Evolutionary conservation across 2,797 vertebrate genomes (phyloP).

Genomic region (Geotria australis): DNA sequence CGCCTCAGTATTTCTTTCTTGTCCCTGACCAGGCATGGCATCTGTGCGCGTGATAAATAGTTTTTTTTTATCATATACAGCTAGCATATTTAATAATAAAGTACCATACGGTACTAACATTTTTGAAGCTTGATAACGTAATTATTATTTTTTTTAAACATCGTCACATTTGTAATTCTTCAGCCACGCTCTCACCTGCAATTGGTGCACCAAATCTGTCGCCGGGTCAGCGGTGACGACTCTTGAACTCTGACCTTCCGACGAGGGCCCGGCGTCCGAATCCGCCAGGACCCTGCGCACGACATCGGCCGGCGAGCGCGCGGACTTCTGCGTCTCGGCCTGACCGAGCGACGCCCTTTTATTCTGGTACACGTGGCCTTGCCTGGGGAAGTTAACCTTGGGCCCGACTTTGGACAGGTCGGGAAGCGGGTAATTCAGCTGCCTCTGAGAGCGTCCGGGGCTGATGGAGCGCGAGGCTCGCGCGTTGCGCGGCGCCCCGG

Average conservation of each 20-base stretch:
- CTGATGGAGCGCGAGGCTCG: neutral
- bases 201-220: constrained; percentile 35
- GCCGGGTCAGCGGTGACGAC: constrained; percentile 18
- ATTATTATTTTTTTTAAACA: too few species aligned
- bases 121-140: too few species aligned
- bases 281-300: constrained; percentile 40
- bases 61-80: too few species aligned
- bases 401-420: constrained; percentile 65
- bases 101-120: too few species aligned
- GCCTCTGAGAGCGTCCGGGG: constrained; percentile 1
- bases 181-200: constrained; percentile 24
- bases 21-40: too few species aligned
- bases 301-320: constrained; percentile 54
- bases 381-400: constrained; percentile 30
- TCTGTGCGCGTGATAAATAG: too few species aligned
- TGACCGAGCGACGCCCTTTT: constrained; percentile 18
- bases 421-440: constrained; percentile 24
- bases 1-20: too few species aligned
- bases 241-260: constrained; percentile 11
- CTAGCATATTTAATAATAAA: too few species aligned
- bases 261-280: constrained; percentile 6
- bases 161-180: too few species aligned
- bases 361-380: constrained; percentile 22
- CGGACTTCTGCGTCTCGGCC: constrained; percentile 10
- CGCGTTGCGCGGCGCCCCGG: neutral